Conservation (phyloP, 2,797 vertebrate species). For the Sebastes itinus region DNA sequence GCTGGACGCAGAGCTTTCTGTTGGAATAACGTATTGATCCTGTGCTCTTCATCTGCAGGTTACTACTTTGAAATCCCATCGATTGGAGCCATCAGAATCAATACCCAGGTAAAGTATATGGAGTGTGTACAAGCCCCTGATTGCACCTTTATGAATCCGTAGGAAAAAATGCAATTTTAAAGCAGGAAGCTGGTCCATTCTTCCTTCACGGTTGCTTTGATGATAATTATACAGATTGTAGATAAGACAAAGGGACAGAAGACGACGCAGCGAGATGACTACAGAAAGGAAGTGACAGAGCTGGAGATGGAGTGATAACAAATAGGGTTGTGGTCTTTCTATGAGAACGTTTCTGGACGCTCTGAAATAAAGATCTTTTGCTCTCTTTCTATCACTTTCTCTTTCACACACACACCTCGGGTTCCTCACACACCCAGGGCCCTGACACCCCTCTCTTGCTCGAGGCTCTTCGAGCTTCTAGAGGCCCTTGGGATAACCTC, state of each 20-base stretch:
- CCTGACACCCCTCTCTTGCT: slow-evolving; percentile 13
- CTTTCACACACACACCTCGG: not conserved
- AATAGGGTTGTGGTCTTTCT: not conserved
- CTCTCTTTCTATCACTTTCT: not conserved
- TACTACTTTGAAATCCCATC: slow-evolving; percentile 99
- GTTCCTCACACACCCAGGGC: not conserved
- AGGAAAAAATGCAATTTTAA: not conserved
- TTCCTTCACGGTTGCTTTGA: slow-evolving; percentile 39
- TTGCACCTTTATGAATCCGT: not conserved
- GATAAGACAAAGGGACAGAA: slow-evolving; percentile 6
- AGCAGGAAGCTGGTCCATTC: slow-evolving; percentile 11
- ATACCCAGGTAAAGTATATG: slow-evolving; percentile 91
- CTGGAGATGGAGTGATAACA: slow-evolving; percentile 33
- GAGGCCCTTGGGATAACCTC: slow-evolving; percentile 67
- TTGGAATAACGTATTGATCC: slow-evolving; percentile 29
- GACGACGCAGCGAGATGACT: slow-evolving; percentile 5
- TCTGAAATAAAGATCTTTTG: slow-evolving; percentile 29
- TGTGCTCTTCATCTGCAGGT: slow-evolving; percentile 80
- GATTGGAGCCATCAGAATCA: slow-evolving; percentile 98
- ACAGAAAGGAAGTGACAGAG: slow-evolving; percentile 21
- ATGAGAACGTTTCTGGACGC: slow-evolving; percentile 22
- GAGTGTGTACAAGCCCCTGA: not conserved
- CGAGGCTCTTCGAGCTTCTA: slow-evolving; percentile 38
- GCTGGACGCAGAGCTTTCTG: not conserved
- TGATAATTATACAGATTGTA: slow-evolving; percentile 45